phyloP scores from a whole-genome alignment of 2,797 vertebrate genomes.

The Myripristis murdjan region DNA sequence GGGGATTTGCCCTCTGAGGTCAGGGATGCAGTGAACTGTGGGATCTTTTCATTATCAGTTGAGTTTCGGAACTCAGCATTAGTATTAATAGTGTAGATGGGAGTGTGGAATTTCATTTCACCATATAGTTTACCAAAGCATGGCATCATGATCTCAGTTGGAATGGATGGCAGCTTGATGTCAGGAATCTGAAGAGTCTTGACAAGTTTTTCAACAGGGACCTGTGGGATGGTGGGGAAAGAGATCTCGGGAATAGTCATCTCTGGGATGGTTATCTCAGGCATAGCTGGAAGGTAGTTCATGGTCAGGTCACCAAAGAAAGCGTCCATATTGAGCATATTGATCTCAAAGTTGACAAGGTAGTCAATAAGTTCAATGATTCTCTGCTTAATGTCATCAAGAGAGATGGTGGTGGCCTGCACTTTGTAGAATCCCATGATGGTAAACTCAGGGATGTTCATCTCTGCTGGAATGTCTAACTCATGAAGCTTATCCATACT shows the following conservation, averaged over 20 bases:
- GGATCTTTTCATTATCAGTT: constrained; percentile 81
- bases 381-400: constrained; percentile 87
- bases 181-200: constrained; percentile 89
- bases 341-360: constrained; percentile 86
- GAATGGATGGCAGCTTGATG: constrained; percentile 89
- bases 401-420: constrained; percentile 87
- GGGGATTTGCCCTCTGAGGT: constrained; percentile 85
- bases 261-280: constrained; percentile 87
- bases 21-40: constrained; percentile 87
- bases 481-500: constrained; percentile 83
- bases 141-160: constrained; percentile 86
- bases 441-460: constrained; percentile 91
- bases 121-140: constrained; percentile 92
- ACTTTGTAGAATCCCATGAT: constrained; percentile 86
- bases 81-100: constrained; percentile 88
- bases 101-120: constrained; percentile 88
- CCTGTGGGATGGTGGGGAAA: constrained; percentile 88
- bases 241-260: constrained; percentile 85
- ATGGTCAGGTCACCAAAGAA: constrained; percentile 88
- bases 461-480: constrained; percentile 85
- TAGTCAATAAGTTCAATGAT: constrained; percentile 88
- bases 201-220: constrained; percentile 85
- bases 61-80: constrained; percentile 87
- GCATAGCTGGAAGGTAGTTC: constrained; percentile 84
- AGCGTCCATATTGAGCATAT: constrained; percentile 79